Base-by-base conservation (phyloP, 2,888 invertebrate species). In the Acanthopleura granulata region DNA sequence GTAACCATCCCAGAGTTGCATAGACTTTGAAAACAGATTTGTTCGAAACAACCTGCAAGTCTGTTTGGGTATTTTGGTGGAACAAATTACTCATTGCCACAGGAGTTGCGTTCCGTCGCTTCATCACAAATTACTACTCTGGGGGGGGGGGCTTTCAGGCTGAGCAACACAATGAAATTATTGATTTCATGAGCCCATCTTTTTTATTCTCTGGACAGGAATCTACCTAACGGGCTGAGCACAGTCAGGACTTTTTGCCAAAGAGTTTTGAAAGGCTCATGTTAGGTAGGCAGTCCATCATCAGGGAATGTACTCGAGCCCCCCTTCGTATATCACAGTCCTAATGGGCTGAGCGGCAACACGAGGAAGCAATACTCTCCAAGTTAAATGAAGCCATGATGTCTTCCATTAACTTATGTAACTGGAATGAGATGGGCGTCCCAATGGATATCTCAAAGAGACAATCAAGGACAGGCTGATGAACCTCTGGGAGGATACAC, bases 331-430 rank as follows among this genome's bases (percentile, higher is more conserved):
- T 57, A 22, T 4, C 6, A 18, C 57, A 18, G 57, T n/a, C 22
- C 12, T n/a, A 12, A 18, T 57, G 3, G 57, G 22, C 57, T 57
- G 57, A 57, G 22, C 22, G 12, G 22, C 57, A 22, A 57, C 57
- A 9, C 57, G 57, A 12, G 57, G 57, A 4, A 57, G 22, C 22
- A 57, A 57, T 57, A n/a, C 57, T 57, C 57, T 40, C 57, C 4
- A 12, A 22, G 57, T 57, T 57, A 57, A 57, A 57, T 57, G 57
- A 57, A 57, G n/a, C 57, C 6, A 22, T 57, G 22, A 57, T 57
- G 57, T 57, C 18, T 57, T 57, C 57, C 57, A 57, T 57, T 57
- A 57, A n/a, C 57, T 57, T 57, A 57, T 57, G 57, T 57, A 57
- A 57, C 22, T 18, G 57, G 57, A 57, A 57, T 57, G 18, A 22